Percentiles rank a stretch among this genome's conserved stretches.
Evolutionary conservation across 1,140 invertebrate genomes (phyloP).

Genomic region (Meloidogyne floridensis): DNA sequence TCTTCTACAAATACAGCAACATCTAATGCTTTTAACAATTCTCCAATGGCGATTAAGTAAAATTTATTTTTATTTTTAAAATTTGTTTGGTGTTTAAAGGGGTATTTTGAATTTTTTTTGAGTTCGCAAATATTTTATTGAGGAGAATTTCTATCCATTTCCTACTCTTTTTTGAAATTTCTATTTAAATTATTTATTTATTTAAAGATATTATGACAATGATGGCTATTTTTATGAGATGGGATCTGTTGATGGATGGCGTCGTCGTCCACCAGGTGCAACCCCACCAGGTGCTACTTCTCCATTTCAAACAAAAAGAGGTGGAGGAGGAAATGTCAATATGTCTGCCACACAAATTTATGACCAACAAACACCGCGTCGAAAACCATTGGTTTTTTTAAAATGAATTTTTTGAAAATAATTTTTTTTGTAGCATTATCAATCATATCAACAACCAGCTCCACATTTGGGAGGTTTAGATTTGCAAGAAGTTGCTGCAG

Average conservation of each 20-base stretch:
- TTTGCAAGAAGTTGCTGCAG: conserved; percentile 18
- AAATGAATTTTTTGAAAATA: background rate
- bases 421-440: conserved; percentile 22
- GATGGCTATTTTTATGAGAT: conserved; percentile 64
- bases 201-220: conserved; percentile 56
- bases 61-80: conserved; percentile 30
- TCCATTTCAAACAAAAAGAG: conserved; percentile 15
- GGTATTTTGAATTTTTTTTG: background rate
- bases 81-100: too few species aligned
- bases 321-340: background rate
- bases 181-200: conserved; percentile 1
- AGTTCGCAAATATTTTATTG: conserved; percentile 33
- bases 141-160: background rate
- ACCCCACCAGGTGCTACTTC: conserved; percentile 10
- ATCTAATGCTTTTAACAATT: conserved; percentile 22
- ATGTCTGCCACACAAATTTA: background rate
- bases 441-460: conserved; percentile 28
- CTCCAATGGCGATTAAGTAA: conserved; percentile 38
- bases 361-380: conserved; percentile 23
- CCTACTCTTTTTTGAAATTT: background rate
- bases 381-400: conserved; percentile 28
- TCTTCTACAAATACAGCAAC: conserved; percentile 1
- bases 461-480: conserved; percentile 16
- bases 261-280: conserved; percentile 51
- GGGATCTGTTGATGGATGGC: conserved; percentile 62